Conservation (phyloP, 2,888 invertebrate species). For the Eulithis prunata region DNA sequence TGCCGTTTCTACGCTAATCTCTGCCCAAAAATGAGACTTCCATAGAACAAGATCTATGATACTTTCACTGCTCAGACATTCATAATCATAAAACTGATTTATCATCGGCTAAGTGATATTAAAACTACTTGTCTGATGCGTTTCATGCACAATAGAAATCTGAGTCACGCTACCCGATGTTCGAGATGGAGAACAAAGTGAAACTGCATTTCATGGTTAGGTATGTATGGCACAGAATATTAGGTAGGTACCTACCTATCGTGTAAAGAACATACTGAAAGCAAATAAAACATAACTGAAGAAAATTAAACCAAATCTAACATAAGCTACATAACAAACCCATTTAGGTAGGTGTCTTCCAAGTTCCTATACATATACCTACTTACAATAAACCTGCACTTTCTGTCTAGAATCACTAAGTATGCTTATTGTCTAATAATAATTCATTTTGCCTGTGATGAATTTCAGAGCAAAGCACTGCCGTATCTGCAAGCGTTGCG, state of each 20-base stretch:
- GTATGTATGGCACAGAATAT: no score
- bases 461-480: slow-evolving; percentile 91
- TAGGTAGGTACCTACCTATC: no score
- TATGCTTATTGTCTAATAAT: neutral
- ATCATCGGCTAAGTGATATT: slow-evolving; percentile 13
- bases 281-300: no score
- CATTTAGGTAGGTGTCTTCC: no score
- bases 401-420: no score
- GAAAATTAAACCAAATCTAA: no score
- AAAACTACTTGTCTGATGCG: slow-evolving; percentile 19
- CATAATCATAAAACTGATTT: neutral
- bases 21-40: slow-evolving; percentile 19
- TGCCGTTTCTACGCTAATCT: slow-evolving; percentile 25
- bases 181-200: slow-evolving; percentile 22
- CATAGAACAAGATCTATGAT: slow-evolving; percentile 16
- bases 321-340: no score
- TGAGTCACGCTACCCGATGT: slow-evolving; percentile 32
- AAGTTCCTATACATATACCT: no score
- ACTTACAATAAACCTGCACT: no score
- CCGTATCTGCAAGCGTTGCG: slow-evolving; percentile 94
- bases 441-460: slow-evolving; percentile 8
- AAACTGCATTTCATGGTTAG: slow-evolving; percentile 13
- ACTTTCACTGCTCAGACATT: slow-evolving; percentile 16
- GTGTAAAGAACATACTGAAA: no score
- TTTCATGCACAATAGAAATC: slow-evolving; percentile 38